Conservation (phyloP, 2,113 vertebrate genomes). For the Lamprologus callipterus region DNA sequence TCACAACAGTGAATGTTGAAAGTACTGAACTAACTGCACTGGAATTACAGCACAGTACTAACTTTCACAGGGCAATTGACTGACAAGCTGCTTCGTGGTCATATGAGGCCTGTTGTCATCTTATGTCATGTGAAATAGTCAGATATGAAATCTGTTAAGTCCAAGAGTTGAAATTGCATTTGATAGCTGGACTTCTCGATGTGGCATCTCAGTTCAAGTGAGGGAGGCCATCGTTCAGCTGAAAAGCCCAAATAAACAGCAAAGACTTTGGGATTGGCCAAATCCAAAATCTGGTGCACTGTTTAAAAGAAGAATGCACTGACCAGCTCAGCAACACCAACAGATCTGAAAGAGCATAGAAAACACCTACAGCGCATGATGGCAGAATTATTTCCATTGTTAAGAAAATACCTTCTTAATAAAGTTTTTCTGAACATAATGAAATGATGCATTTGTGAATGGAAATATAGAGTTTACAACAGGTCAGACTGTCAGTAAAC, state of each 20-base stretch:
- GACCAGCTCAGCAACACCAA: background rate
- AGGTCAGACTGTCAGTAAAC: background rate
- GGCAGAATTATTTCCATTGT: background rate
- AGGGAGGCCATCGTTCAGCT: background rate
- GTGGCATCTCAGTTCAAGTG: background rate
- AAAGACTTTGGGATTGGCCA: rapidly evolving
- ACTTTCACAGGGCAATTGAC: background rate
- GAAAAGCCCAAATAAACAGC: background rate
- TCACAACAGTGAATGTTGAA: background rate
- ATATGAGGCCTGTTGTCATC: background rate
- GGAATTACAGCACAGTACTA: background rate
- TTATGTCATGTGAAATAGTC: background rate
- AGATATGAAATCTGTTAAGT: background rate
- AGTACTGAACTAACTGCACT: rapidly evolving
- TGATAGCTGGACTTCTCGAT: background rate
- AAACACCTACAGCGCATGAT: background rate
- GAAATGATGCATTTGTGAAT: background rate
- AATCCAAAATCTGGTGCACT: background rate
- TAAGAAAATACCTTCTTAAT: background rate
- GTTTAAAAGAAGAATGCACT: background rate
- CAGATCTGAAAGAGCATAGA: background rate
- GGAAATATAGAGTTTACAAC: background rate
- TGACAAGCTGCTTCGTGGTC: background rate
- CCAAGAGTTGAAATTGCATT: background rate
- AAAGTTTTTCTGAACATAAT: background rate